Evolutionary conservation across 1,140 invertebrate species (phyloP).

Genomic region (Nymphalis io): DNA sequence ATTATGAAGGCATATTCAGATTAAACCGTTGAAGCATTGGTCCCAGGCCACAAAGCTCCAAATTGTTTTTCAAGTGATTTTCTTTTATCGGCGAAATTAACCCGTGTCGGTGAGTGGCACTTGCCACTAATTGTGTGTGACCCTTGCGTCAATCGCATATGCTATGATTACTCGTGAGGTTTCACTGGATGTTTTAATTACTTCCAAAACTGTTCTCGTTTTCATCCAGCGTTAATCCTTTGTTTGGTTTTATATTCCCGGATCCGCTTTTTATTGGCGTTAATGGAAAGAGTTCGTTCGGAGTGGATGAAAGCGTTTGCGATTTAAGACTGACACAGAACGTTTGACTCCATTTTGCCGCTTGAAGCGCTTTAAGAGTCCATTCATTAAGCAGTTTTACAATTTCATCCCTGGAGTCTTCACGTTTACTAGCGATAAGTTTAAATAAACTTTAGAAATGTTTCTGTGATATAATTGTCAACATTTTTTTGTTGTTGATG

Average conservation of each 20-base stretch:
- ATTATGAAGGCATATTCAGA: slow-evolving; percentile 43
- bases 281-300: slow-evolving; percentile 53
- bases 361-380: slow-evolving; percentile 35
- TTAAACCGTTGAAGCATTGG: slow-evolving; percentile 12
- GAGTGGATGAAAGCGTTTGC: slow-evolving; percentile 45
- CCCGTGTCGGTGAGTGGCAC: slow-evolving; percentile 48
- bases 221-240: slow-evolving; percentile 57
- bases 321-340: slow-evolving; percentile 41
- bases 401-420: slow-evolving; percentile 26
- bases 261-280: slow-evolving; percentile 42
- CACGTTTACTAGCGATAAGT: slow-evolving; percentile 12
- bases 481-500: slow-evolving; percentile 5
- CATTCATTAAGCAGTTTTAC: slow-evolving; percentile 39
- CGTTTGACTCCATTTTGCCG: slow-evolving; percentile 40
- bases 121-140: slow-evolving; percentile 66
- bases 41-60: slow-evolving; percentile 39
- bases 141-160: slow-evolving; percentile 52
- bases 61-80: slow-evolving; percentile 65
- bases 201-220: slow-evolving; percentile 51
- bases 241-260: slow-evolving; percentile 59
- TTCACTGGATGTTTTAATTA: slow-evolving; percentile 64
- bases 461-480: neutral
- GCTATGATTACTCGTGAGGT: slow-evolving; percentile 51
- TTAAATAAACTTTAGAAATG: slow-evolving; percentile 7
- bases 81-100: slow-evolving; percentile 57